Percentiles rank a stretch among this genome's conserved stretches.
These are phyloP conservation scores for Trissolcus japonicus DNA, from an alignment of 2,888 invertebrate species.

Conservation along the genomic window DNA sequence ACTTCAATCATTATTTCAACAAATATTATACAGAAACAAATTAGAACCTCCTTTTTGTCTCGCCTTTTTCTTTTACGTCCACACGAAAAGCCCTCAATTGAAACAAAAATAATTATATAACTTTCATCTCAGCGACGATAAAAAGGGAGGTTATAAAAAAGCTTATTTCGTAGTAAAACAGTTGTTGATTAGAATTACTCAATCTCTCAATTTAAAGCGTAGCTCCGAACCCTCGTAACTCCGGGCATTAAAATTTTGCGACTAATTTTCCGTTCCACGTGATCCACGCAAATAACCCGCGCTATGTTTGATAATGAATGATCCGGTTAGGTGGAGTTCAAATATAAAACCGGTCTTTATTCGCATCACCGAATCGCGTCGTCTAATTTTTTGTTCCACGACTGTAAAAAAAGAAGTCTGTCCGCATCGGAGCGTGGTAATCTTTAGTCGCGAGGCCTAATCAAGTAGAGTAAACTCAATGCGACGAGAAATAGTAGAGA, in stretches of 20 bases:
- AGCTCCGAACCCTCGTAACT: slow-evolving; percentile 24
- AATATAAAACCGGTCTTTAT: slow-evolving; percentile 47
- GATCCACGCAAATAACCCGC: slow-evolving; percentile 54
- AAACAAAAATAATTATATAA: no score
- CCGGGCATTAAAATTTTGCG: slow-evolving; percentile 65
- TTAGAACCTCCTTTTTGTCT: no score
- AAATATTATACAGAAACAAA: not conserved
- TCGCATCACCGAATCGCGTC: slow-evolving; percentile 36
- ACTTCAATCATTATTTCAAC: slow-evolving; percentile 33
- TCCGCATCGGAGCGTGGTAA: slow-evolving; percentile 57
- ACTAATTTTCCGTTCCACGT: slow-evolving; percentile 65
- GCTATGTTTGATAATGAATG: slow-evolving; percentile 53
- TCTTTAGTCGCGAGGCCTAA: slow-evolving; percentile 72
- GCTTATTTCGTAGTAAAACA: no score
- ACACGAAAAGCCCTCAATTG: not conserved
- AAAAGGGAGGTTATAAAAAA: no score
- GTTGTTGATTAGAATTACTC: no score
- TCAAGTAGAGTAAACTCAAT: slow-evolving; percentile 75
- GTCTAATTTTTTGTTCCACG: slow-evolving; percentile 39
- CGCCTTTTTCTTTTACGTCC: not conserved
- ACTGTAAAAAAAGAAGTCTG: slow-evolving; percentile 43
- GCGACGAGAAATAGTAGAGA: slow-evolving; percentile 64
- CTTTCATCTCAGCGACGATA: no score
- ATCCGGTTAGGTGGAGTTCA: slow-evolving; percentile 51
- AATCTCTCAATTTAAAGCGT: not conserved